Base-by-base conservation (phyloP, 2,113 vertebrate species). In the Thamnaconus septentrionalis region DNA sequence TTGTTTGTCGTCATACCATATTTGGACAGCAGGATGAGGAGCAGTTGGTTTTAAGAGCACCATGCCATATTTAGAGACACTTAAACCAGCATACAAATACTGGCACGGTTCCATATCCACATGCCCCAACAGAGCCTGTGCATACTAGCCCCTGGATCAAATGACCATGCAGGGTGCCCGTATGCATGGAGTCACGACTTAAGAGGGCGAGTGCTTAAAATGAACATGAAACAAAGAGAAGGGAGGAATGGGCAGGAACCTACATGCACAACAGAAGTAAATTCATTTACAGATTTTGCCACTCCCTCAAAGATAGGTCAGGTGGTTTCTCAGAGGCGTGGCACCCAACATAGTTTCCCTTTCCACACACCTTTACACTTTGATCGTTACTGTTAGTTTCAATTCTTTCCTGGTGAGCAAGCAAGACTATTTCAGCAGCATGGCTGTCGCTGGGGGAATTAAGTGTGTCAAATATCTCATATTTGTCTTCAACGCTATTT, bases 401-500 rank as follows among this genome's bases (percentile, higher is more conserved):
- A 1, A 50, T 61, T 72, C 48, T 11, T 12, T 64, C 7, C 59
- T 42, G 0, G 6, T 31, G 44, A 39, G 39, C n/a, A 11, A 58
- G 66, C 7, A 18, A 3, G 18, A 63, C 31, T 69, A 31, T 65
- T 31, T 31, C 18, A 31, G 18, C 76, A 85, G 4, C 46, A 90
- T 90, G 88, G 73, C 74, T 59, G 12, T 86, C 6, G 4, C 2
- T 42, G 87, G 90, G n/a, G 88, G 91, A 56, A 73, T 87, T 57
- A 80, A 84, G 61, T 91, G 85, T 82, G 42, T 92, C 3, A 93
- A 92, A 79, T 91, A 89, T 67, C 40, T 89, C 7, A 83, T 92
- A 66, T 88, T 91, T 71, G n/a, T 81, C 63, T 88, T 91, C 75
- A 92, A 89, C 78, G 18, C 71, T 12, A 3, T 91, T 5, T 90